Base-by-base conservation (phyloP, 2,888 invertebrate species). In the Margaritifera margaritifera region DNA sequence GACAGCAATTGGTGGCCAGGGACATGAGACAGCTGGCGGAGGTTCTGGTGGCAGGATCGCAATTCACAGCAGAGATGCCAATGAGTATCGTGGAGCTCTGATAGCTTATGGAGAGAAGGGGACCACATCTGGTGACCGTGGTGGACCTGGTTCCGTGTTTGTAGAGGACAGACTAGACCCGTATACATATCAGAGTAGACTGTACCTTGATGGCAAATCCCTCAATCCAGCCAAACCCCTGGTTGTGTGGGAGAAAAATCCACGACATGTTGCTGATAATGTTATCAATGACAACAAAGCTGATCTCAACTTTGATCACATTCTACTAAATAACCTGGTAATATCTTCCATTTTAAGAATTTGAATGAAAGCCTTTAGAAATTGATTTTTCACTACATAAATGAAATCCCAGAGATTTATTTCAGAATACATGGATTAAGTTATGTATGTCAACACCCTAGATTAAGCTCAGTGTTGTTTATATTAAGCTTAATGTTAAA, bases 141-240 rank as follows among this genome's bases (percentile, higher is more conserved):
- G 83, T 20, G 85, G 85, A 19, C 83, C 85, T 20, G 85, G 85
- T 0, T 80, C 83, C 2, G 83, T 84, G 18, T 83, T 83, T 61
- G 66, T 84, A 6, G 84, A 84, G 64, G 83, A 84, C 63, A 76
- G 72, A 50, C 31, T 74, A 5, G 66, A 64, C 42, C 55, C 58
- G 24, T 72, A 69, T 27, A 64, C 52, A 20, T 81, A 72, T 68
- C 69, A 77, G 60, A 69, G 65, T 53, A 71, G 84, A 50, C 74
- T 84, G 25, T 84, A 84, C 61, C 25, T 84, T 2, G 83, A 84
- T 72, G 83, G 83, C 1, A 68, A 71, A 15, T 62, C 73, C 53
- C 66, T 82, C 11, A 20, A 25, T 2, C 53, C 71, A 53, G 80
- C 84, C 8, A 84, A 84, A 61, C 82, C 84, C 18, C 71, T 84